phyloP scores from a whole-genome alignment of 1,140 invertebrate genomes.

The Nephila pilipes region DNA sequence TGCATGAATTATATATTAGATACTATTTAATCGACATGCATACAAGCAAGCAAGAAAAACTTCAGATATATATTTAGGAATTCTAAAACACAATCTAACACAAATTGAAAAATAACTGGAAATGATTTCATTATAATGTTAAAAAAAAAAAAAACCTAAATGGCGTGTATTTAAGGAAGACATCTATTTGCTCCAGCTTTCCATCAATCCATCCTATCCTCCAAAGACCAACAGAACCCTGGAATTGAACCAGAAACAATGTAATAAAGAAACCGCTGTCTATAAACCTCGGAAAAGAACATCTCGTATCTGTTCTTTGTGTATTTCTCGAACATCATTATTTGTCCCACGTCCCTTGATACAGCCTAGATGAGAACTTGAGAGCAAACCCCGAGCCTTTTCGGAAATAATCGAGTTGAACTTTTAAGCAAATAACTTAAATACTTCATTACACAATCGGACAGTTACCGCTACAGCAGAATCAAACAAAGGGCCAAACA shows the following conservation, averaged over 20 bases:
- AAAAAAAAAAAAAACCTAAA: too few relatives aligned
- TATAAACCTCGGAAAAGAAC: not conserved
- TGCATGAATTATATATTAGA: too few relatives aligned
- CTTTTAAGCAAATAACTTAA: constrained; percentile 72
- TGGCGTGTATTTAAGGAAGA: too few relatives aligned
- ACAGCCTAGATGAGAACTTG: not conserved
- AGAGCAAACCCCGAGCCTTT: not conserved
- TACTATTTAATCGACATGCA: too few relatives aligned
- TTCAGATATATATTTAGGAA: too few relatives aligned
- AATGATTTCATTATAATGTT: too few relatives aligned
- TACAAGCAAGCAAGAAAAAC: too few relatives aligned
- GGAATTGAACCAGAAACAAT: not conserved
- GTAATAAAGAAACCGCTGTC: not conserved
- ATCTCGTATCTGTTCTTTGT: not conserved
- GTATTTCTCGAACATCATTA: not conserved
- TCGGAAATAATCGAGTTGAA: constrained; percentile 58
- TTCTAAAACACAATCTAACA: too few relatives aligned
- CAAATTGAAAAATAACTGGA: too few relatives aligned
- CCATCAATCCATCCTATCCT: not conserved
- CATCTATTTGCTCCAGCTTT: too few relatives aligned
- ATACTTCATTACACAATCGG: constrained; percentile 66
- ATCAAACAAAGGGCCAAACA: not conserved
- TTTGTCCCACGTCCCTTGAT: constrained; percentile 32
- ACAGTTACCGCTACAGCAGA: constrained; percentile 49
- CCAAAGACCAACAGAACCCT: not conserved